phyloP scores from a whole-genome alignment of 2,888 invertebrate species.

The Desoria tigrina region DNA sequence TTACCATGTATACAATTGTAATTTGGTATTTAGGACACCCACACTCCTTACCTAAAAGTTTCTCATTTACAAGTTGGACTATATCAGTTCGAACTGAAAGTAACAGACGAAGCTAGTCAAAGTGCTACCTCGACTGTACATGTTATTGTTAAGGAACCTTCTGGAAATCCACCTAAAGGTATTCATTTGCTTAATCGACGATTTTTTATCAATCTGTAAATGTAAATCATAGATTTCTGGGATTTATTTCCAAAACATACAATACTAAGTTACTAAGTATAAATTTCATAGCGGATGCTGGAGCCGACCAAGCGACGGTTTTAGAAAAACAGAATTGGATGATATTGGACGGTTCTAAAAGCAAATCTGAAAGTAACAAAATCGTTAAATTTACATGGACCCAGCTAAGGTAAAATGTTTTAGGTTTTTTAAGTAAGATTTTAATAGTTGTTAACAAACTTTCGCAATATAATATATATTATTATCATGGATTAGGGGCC shows the following conservation, averaged over 20 bases:
- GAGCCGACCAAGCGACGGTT: conserved; percentile 67
- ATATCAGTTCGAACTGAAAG: conserved; percentile 89
- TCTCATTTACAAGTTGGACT: conserved; percentile 82
- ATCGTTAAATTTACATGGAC: conserved; percentile 83
- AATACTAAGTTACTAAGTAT: too few relatives aligned
- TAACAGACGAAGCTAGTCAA: conserved; percentile 88
- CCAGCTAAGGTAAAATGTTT: conserved; percentile 64
- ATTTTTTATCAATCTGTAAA: background rate
- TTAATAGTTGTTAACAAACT: conserved; percentile 4
- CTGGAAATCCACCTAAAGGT: conserved; percentile 79
- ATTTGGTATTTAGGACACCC: conserved; percentile 68
- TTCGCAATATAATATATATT: background rate
- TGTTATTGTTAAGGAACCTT: conserved; percentile 88
- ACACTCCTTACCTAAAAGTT: conserved; percentile 82
- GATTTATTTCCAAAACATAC: background rate
- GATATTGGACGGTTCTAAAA: conserved; percentile 75
- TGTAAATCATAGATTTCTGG: too few relatives aligned
- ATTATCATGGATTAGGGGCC: conserved; percentile 58
- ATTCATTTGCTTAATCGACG: conserved; percentile 52
- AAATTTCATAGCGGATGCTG: conserved; percentile 59
- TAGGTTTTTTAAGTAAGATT: conserved; percentile 11
- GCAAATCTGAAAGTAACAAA: conserved; percentile 75
- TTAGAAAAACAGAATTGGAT: conserved; percentile 81
- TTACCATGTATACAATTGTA: too few relatives aligned
- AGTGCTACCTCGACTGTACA: conserved; percentile 83